Evolutionary conservation across 2,113 vertebrate species (phyloP).

Genomic region (Natator depressus): DNA sequence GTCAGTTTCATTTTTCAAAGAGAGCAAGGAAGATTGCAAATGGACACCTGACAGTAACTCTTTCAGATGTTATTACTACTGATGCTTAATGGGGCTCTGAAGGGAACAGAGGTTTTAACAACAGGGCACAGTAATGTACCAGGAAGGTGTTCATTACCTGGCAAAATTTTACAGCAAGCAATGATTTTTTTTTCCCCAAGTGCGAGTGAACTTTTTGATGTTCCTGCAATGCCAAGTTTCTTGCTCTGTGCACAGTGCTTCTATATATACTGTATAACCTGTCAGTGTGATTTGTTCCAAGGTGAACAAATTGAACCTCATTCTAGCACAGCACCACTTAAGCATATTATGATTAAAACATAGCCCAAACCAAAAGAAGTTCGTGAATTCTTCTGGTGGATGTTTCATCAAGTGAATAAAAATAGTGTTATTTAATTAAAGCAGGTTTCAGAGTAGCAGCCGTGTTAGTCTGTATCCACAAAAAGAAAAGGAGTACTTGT

Average conservation of each 20-base stretch:
- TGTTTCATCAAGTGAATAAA: neutral
- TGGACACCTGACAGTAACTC: neutral
- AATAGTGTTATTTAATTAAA: neutral
- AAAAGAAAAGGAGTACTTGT: too few species aligned
- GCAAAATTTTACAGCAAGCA: neutral
- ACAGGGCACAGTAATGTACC: accelerated
- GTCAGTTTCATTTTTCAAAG: neutral
- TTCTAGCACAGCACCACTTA: neutral
- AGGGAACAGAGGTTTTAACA: neutral
- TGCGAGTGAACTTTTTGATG: neutral
- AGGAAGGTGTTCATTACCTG: neutral
- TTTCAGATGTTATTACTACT: neutral
- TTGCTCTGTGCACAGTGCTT: neutral
- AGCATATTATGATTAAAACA: neutral
- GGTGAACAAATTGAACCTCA: neutral
- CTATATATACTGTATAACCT: neutral
- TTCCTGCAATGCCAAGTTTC: neutral
- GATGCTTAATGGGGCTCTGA: neutral
- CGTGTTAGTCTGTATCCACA: too few species aligned
- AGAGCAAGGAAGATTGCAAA: neutral
- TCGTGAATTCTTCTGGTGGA: neutral
- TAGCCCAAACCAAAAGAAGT: neutral
- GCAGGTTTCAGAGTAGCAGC: neutral
- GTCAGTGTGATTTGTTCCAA: neutral
- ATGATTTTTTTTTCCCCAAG: too few species aligned